phyloP scores from a whole-genome alignment of 2,797 vertebrate genomes.

The Poecilia velifera region DNA sequence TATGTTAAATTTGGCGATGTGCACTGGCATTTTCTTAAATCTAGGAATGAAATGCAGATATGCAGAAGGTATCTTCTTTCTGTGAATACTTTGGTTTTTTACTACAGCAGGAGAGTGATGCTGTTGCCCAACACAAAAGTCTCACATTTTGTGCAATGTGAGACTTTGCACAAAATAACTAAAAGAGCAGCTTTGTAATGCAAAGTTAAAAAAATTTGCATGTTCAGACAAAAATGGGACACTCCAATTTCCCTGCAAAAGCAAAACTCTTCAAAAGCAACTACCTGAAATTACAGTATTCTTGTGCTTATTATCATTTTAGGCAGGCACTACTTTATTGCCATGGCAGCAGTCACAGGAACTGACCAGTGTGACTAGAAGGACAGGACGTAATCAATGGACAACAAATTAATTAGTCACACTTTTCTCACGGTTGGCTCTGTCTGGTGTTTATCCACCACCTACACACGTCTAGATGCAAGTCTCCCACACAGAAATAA shows the following conservation, averaged over 20 bases:
- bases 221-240: neutral
- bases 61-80: neutral
- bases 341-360: slow-evolving; percentile 21
- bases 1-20: neutral
- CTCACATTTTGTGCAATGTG: neutral
- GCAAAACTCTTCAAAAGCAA: neutral
- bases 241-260: neutral
- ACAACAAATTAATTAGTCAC: slow-evolving; percentile 33
- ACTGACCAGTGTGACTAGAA: slow-evolving; percentile 12
- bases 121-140: neutral
- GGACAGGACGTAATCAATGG: slow-evolving; percentile 16
- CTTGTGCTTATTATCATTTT: neutral
- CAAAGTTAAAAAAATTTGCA: slow-evolving; percentile 3
- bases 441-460: slow-evolving; percentile 12
- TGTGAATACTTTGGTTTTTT: slow-evolving; percentile 2
- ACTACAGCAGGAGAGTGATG: neutral
- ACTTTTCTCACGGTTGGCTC: slow-evolving; percentile 13
- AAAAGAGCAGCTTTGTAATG: neutral
- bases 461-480: slow-evolving; percentile 2
- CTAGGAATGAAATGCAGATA: slow-evolving; percentile 4
- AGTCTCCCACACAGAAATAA: slow-evolving; percentile 1
- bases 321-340: neutral
- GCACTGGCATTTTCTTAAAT: neutral
- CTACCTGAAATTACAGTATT: neutral
- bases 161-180: neutral